These are phyloP conservation scores for Bucco capensis DNA, from an alignment of 2,113 vertebrate genomes.

Conservation along the genomic window DNA sequence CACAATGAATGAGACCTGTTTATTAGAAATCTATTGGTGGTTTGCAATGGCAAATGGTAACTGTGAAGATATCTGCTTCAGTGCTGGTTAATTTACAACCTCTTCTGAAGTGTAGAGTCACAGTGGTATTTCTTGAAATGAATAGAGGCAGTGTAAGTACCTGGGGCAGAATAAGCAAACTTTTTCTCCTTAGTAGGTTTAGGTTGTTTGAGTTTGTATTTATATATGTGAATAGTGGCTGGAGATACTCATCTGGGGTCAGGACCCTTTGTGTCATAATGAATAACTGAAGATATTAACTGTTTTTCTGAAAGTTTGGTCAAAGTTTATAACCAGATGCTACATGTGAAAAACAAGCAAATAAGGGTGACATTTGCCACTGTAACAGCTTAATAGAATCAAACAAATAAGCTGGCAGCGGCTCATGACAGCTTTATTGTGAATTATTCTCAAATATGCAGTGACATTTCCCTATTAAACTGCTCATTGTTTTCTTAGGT, in stretches of 20 bases:
- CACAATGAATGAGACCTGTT: conserved; percentile 65
- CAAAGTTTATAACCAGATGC: background rate
- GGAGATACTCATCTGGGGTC: background rate
- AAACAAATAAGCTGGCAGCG: background rate
- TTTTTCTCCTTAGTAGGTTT: background rate
- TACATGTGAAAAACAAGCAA: background rate
- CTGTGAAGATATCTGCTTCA: conserved; percentile 17
- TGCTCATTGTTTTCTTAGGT: background rate
- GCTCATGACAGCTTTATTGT: background rate
- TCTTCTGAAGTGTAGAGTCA: conserved; percentile 12
- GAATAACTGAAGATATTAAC: background rate
- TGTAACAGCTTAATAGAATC: background rate
- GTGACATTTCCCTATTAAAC: background rate
- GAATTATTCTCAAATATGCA: background rate
- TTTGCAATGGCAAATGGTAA: conserved; percentile 55
- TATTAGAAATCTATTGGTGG: conserved; percentile 74
- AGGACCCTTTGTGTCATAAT: background rate
- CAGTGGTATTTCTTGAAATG: conserved; percentile 43
- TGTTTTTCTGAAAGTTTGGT: background rate
- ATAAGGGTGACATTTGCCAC: background rate
- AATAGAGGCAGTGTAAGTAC: background rate
- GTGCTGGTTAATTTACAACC: conserved; percentile 46
- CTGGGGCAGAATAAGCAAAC: background rate
- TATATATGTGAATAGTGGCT: background rate
- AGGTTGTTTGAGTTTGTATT: background rate